Conservation (phyloP, 2,797 vertebrate genomes). For the Argyrosomus regius region DNA sequence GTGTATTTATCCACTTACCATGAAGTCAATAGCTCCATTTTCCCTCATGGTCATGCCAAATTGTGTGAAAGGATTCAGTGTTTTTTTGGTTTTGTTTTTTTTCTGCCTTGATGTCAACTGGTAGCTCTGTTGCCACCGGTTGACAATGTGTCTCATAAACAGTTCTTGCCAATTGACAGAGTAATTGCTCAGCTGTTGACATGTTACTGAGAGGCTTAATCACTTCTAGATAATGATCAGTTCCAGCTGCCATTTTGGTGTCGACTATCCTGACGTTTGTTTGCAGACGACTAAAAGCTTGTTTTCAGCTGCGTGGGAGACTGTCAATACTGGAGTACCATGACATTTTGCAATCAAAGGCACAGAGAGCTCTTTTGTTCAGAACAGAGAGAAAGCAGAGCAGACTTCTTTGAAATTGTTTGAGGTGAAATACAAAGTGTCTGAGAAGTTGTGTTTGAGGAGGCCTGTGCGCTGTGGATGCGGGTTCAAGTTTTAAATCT, state of each 20-base stretch:
- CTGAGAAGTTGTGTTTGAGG: constrained; percentile 6
- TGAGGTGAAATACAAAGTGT: constrained; percentile 26
- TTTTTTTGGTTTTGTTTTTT: constrained; percentile 8
- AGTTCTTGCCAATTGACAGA: constrained; percentile 65
- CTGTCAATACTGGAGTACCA: constrained; percentile 28
- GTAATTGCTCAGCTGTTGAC: constrained; percentile 79
- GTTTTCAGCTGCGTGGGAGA: constrained; percentile 51
- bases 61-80: constrained; percentile 27
- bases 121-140: constrained; percentile 22
- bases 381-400: neutral
- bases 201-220: constrained; percentile 69
- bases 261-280: constrained; percentile 61
- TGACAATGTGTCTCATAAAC: constrained; percentile 69
- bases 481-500: constrained; percentile 14
- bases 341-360: constrained; percentile 56
- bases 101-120: constrained; percentile 24
- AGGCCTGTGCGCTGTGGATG: neutral
- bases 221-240: constrained; percentile 77
- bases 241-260: constrained; percentile 71
- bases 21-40: constrained; percentile 32
- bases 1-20: constrained; percentile 48
- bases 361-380: constrained; percentile 50
- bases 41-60: constrained; percentile 10
- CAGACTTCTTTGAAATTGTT: constrained; percentile 36
- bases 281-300: constrained; percentile 64